Evolutionary conservation across 2,888 invertebrate species (phyloP).

Genomic region (Falcaria lacertinaria): DNA sequence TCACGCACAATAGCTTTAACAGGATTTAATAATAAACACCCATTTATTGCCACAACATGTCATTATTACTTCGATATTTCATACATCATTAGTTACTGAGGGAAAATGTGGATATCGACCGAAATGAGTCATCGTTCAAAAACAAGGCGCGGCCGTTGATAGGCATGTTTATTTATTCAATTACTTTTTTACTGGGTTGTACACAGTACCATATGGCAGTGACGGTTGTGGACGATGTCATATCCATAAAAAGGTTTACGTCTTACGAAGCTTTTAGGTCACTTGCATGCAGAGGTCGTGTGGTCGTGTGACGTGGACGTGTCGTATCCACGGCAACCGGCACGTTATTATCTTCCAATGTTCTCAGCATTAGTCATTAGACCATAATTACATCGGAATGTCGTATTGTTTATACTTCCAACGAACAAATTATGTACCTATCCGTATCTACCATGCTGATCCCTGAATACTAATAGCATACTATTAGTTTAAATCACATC

Average conservation of each 20-base stretch:
- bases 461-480: background rate
- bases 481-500: background rate
- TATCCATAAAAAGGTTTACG: conserved; percentile 66
- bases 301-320: too few relatives aligned
- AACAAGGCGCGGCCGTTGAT: conserved; percentile 10
- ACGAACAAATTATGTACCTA: background rate
- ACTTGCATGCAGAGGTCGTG: conserved; percentile 42
- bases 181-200: conserved; percentile 44
- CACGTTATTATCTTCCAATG: background rate
- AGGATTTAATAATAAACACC: conserved; percentile 4
- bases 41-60: too few relatives aligned
- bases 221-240: conserved; percentile 55
- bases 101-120: conserved; percentile 19
- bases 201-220: conserved; percentile 64
- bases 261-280: conserved; percentile 62
- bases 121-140: conserved; percentile 12
- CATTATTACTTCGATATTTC: background rate
- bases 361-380: background rate
- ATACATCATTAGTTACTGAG: conserved; percentile 10
- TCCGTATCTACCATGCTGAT: background rate
- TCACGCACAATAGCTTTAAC: conserved; percentile 41
- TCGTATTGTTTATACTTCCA: background rate
- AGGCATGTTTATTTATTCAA: conserved; percentile 11
- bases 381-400: background rate
- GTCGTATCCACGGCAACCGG: background rate